Base-by-base conservation (phyloP, 2,797 vertebrate species). In the Rhynchotus rufescens region DNA sequence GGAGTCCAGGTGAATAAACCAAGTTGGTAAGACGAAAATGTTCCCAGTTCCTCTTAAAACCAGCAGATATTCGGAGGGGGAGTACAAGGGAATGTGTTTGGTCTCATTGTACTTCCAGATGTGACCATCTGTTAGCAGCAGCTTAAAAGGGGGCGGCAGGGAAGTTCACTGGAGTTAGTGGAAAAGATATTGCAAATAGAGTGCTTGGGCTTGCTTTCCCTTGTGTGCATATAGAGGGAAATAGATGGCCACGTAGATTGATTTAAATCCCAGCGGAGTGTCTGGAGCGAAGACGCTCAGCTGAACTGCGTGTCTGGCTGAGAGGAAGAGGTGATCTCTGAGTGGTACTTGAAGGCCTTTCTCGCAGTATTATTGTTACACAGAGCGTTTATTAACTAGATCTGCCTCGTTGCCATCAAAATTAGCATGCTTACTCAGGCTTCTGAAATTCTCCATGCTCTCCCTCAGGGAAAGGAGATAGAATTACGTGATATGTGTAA, bases 401-500 rank as follows among this genome's bases (percentile, higher is more conserved):
- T 95, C 62, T 67, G 60, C 28, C 93, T 90, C 10, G 28, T 80
- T 94, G 92, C 89, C 76, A 44, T 92, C 38, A 90, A 95, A 97
- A 97, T 97, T 97, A 97, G 20, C 81, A 96, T 96, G 95, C 92
- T 95, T 77, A 45, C 66, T 96, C 90, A 96, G 90, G 92, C 38
- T 76, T 96, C 79, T 80, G 78, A 95, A 96, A 92, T 96, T 96
- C 66, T 92, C 14, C 87, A 78, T 86, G 56, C 71, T 90, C 21
- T 95, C 67, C 38, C 80, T 90, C 32, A 69, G 79, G 80, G 80
- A 92, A 90, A 92, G 72, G 42, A 95, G 84, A 95, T 52, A 93
- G 85, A 96, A 96, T 96, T 97, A 93, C 44, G 25, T 96, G 88
- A 84, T 93, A 92, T 95, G 49, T 97, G 86, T 95, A 97, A 97